Evolutionary conservation across 2,113 vertebrate genomes (phyloP), one percentile per base, ranked within the genome.

Genomic region (Micronycteris hirsuta): DNA sequence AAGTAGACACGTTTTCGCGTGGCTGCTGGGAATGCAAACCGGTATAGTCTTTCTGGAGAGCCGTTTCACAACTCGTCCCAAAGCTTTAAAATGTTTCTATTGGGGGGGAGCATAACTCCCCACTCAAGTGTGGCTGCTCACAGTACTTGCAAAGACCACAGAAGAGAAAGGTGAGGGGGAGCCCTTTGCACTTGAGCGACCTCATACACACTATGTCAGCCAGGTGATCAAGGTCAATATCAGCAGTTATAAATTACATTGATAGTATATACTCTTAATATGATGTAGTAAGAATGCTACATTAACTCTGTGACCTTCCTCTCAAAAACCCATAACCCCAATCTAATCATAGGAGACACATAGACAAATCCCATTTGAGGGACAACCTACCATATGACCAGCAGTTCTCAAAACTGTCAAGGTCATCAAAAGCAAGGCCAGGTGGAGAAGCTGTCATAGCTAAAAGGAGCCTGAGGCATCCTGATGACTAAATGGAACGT

Each of bases 31-130:
- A 61, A 26, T 65, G 5, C 36, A 68, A 73, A 81, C 45, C 26
- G 14, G 11, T 24, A n/a, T 12, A 41, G n/a, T 74, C 28, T 74
- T 92, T 63, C 81, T 87, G 36, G n/a, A 84, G 36, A 92, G 16
- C 24, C 61, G 45, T 41, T n/a, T 73, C 63, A 78, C 41, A 81
- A 20, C 67, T 78, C 89, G 63, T 41, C 74, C 33, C 86, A 71
- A 93, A 83, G 71, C 33, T 28, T 89, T 86, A 47, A 54, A 89
- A 49, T 68, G 41, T 33, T 96, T 78, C 26, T 31, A n/a, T 54
- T 73, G 8, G 26, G 22, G 15, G 56, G 54, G 10, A 90, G n/a
- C 15, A 31, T 56, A 58, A 67, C 15, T 78, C 65, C 13, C 16
- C 47, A 47, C 81, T 22, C 61, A 43, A 4, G 3, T 43, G 49